Evolutionary conservation across 2,888 invertebrate species (phyloP).

Genomic region (Oligia strigilis): DNA sequence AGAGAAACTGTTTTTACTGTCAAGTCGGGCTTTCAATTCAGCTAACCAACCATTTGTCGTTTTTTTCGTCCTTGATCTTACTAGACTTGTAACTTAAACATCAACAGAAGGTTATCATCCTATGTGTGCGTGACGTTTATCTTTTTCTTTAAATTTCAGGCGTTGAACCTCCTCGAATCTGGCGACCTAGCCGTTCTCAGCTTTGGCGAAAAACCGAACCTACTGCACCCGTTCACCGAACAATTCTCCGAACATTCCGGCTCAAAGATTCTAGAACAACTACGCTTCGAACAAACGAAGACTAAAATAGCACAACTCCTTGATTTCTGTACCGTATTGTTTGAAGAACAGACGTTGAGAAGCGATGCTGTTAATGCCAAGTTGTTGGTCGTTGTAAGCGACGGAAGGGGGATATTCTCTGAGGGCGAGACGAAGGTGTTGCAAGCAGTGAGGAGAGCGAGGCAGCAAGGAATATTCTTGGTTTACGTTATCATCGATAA

Average conservation of each 20-base stretch:
- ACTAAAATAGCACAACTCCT: conserved; percentile 96
- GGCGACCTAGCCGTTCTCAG: conserved; percentile 98
- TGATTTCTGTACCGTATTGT: conserved; percentile 93
- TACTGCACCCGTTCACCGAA: conserved; percentile 97
- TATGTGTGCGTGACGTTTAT: background rate
- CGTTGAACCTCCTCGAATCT: conserved; percentile 97
- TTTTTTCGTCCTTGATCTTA: background rate
- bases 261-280: conserved; percentile 94
- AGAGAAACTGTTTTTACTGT: background rate
- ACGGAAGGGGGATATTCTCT: conserved; percentile 97
- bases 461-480: conserved; percentile 96
- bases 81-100: background rate
- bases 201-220: conserved; percentile 95
- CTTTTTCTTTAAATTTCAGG: conserved; percentile 84
- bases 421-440: conserved; percentile 95
- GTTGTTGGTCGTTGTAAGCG: conserved; percentile 97
- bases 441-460: conserved; percentile 95
- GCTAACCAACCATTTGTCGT: background rate
- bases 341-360: conserved; percentile 85
- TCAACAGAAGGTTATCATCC: background rate
- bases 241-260: conserved; percentile 97
- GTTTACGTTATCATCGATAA: conserved; percentile 99
- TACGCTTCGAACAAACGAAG: conserved; percentile 97
- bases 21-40: background rate
- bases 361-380: conserved; percentile 93